phyloP scores from a whole-genome alignment of 2,888 invertebrate genomes.

The Volucella zonaria region DNA sequence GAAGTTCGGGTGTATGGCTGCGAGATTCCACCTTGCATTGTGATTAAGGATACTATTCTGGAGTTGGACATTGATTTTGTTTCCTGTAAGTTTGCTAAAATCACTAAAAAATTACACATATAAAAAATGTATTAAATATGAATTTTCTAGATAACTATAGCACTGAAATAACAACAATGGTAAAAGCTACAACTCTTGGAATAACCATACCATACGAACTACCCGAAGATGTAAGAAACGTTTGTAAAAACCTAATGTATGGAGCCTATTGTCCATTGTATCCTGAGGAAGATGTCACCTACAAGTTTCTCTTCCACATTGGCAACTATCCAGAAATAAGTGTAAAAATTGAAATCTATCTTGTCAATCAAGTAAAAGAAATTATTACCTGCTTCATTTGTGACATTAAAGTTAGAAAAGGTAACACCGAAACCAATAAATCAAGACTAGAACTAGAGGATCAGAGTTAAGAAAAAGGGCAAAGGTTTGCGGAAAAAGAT shows the following conservation, averaged over 20 bases:
- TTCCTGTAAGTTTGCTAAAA: conserved; percentile 75
- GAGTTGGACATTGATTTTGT: conserved; percentile 79
- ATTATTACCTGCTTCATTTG: conserved; percentile 78
- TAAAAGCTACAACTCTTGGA: conserved; percentile 78
- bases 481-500: conserved; percentile 73
- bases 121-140: background rate
- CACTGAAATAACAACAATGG: conserved; percentile 76
- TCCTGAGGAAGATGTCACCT: conserved; percentile 79
- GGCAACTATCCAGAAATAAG: conserved; percentile 80
- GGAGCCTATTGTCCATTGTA: conserved; percentile 80
- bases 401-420: conserved; percentile 78
- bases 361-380: conserved; percentile 76
- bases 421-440: conserved; percentile 13
- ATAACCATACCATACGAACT: conserved; percentile 79
- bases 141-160: conserved; percentile 49
- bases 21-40: conserved; percentile 77
- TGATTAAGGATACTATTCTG: conserved; percentile 77
- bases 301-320: conserved; percentile 79
- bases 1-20: conserved; percentile 78
- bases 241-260: conserved; percentile 78
- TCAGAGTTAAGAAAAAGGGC: background rate
- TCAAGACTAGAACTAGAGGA: background rate
- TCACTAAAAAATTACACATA: background rate
- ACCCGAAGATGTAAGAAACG: conserved; percentile 78
- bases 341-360: conserved; percentile 78